phyloP scores from a whole-genome alignment of 53 echinoderm and acorn worm species.

The Astropecten irregularis region DNA sequence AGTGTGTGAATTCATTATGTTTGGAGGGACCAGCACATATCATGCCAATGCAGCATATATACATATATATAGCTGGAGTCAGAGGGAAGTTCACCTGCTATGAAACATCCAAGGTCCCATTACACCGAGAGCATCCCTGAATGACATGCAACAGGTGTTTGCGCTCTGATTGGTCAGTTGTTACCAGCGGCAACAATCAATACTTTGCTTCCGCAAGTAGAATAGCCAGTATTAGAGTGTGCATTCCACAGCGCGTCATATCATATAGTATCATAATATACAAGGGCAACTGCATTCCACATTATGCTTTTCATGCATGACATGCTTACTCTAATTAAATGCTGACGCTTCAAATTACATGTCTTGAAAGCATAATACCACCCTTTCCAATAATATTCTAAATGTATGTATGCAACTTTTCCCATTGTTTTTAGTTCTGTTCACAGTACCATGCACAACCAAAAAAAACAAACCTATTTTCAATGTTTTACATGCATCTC shows the following conservation, averaged over 20 bases:
- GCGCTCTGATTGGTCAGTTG: slow-evolving; percentile 10
- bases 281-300: neutral
- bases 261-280: neutral
- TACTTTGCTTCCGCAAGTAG: slow-evolving; percentile 7
- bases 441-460: too few species aligned
- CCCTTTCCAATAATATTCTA: too few species aligned
- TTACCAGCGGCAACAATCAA: slow-evolving; percentile 34
- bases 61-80: too few species aligned
- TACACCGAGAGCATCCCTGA: slow-evolving; percentile 14
- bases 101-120: too few species aligned
- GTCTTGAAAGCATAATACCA: neutral
- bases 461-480: too few species aligned
- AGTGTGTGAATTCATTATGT: too few species aligned
- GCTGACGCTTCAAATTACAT: neutral
- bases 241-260: slow-evolving; percentile 27
- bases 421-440: too few species aligned
- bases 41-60: too few species aligned
- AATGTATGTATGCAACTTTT: too few species aligned
- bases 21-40: too few species aligned
- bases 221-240: neutral
- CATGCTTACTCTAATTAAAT: neutral
- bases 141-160: slow-evolving; percentile 28
- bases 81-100: too few species aligned
- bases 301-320: neutral
- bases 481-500: too few species aligned